These are phyloP conservation scores for Psococerastis gibbosa DNA, from an alignment of 2,888 invertebrate genomes.

Conservation along the genomic window DNA sequence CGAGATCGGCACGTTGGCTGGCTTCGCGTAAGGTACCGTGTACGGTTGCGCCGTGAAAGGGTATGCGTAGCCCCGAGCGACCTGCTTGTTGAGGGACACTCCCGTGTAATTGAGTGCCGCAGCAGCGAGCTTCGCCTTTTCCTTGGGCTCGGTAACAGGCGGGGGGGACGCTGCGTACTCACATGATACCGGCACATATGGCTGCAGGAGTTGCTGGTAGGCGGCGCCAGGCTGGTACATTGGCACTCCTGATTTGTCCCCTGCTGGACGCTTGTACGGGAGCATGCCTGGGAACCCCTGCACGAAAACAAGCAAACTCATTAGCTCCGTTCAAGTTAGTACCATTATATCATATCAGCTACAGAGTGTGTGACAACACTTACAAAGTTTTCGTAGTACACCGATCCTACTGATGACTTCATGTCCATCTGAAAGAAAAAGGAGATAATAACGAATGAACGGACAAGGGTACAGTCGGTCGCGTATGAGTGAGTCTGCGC, in stretches of 20 bases:
- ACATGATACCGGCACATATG: slow-evolving; percentile 97
- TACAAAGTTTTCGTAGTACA: slow-evolving; percentile 93
- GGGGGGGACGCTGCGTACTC: slow-evolving; percentile 58
- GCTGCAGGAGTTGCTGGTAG: slow-evolving; percentile 92
- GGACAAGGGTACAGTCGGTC: no score
- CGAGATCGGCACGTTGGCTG: background rate
- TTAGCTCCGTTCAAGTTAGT: no score
- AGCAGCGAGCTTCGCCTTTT: slow-evolving; percentile 27
- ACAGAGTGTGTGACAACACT: no score
- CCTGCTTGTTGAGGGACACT: slow-evolving; percentile 45
- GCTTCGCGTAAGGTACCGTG: slow-evolving; percentile 4
- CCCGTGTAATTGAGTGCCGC: slow-evolving; percentile 47
- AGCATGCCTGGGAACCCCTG: slow-evolving; percentile 92
- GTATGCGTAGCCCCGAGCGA: slow-evolving; percentile 39
- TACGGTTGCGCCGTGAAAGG: slow-evolving; percentile 9
- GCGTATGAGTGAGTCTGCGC: no score
- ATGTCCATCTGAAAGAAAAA: slow-evolving; percentile 76
- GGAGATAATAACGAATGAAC: no score
- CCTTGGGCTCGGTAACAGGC: slow-evolving; percentile 18
- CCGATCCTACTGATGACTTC: slow-evolving; percentile 78
- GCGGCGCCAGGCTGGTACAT: slow-evolving; percentile 78
- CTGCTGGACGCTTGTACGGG: slow-evolving; percentile 89
- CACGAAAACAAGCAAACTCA: slow-evolving; percentile 13
- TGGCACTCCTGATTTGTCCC: slow-evolving; percentile 90
- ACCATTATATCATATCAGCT: no score